These are phyloP conservation scores for Busseola fusca DNA, from an alignment of 2,888 invertebrate genomes.

Conservation along the genomic window DNA sequence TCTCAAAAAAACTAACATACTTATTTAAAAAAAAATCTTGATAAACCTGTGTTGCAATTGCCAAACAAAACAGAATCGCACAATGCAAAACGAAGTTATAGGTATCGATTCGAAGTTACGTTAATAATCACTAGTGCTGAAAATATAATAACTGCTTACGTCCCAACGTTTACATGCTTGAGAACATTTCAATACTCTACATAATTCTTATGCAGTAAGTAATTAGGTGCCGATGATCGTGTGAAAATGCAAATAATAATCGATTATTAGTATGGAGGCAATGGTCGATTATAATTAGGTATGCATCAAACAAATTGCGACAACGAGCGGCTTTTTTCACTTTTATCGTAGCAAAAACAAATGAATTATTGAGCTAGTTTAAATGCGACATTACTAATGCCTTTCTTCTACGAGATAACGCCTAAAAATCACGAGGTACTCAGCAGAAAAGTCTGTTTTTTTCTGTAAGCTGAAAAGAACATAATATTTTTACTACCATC, in stretches of 20 bases:
- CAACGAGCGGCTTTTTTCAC: constrained; percentile 26
- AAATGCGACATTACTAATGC: not conserved
- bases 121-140: constrained; percentile 22
- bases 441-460: not conserved
- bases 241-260: constrained; percentile 49
- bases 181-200: constrained; percentile 35
- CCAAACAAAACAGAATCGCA: constrained; percentile 10
- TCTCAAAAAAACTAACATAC: not conserved
- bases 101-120: constrained; percentile 9
- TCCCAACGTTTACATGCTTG: constrained; percentile 35
- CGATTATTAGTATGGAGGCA: constrained; percentile 26
- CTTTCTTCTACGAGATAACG: not conserved
- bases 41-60: not conserved
- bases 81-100: constrained; percentile 10
- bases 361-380: not conserved
- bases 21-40: constrained; percentile 2
- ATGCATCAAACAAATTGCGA: constrained; percentile 38
- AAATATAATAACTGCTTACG: constrained; percentile 38
- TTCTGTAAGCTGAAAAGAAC: not conserved
- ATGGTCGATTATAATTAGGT: constrained; percentile 27
- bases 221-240: constrained; percentile 44
- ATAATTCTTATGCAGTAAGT: constrained; percentile 32
- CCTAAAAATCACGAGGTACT: not conserved
- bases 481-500: constrained; percentile 36
- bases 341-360: not conserved